phyloP scores from a whole-genome alignment of 2,888 invertebrate genomes.

The Merodon equestris region DNA sequence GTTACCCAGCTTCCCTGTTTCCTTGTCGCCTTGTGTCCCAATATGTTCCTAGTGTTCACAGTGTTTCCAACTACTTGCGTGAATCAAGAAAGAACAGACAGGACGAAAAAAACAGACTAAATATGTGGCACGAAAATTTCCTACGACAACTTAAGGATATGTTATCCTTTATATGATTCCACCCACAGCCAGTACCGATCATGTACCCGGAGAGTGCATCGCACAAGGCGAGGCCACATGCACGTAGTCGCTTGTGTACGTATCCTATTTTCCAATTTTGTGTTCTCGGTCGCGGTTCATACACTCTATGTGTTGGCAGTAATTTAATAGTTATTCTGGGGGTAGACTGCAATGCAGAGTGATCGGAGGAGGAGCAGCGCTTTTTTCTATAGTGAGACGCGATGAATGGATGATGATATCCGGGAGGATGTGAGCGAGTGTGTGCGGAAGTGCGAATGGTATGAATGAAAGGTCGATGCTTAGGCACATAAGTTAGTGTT shows the following conservation, averaged over 20 bases:
- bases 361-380: constrained; percentile 1
- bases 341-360: constrained; percentile 67
- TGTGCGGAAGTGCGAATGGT: constrained; percentile 39
- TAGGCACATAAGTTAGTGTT: constrained; percentile 19
- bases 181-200: constrained; percentile 13
- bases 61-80: neutral
- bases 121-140: constrained; percentile 49
- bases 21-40: neutral
- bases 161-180: constrained; percentile 41
- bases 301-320: constrained; percentile 36
- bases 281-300: constrained; percentile 6
- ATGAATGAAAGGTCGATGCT: constrained; percentile 53
- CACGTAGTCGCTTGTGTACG: constrained; percentile 11
- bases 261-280: constrained; percentile 38
- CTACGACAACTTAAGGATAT: constrained; percentile 55
- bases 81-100: too few relatives aligned
- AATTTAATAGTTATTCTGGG: constrained; percentile 68
- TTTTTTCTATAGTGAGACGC: constrained; percentile 6
- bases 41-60: neutral
- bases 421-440: constrained; percentile 2
- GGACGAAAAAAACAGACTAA: neutral
- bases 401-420: constrained; percentile 44
- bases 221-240: constrained; percentile 30
- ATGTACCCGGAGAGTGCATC: constrained; percentile 45
- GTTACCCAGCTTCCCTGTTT: neutral